A percentile compares a stretch with the other conserved stretches of the same genome.
phyloP scores from a whole-genome alignment of 2,888 invertebrate genomes.

The Laothoe populi region DNA sequence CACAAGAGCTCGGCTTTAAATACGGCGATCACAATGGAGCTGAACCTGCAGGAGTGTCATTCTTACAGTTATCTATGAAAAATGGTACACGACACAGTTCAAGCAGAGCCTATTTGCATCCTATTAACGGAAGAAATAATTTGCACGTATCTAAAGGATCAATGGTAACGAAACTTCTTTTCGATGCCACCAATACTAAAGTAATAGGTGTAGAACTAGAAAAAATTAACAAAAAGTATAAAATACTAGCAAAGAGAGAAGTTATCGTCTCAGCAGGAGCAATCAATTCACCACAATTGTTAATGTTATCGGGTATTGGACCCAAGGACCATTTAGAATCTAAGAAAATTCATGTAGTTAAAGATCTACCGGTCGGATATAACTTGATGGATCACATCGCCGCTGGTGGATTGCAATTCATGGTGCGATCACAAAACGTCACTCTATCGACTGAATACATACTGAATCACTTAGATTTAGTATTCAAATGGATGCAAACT shows the following conservation, averaged over 20 bases:
- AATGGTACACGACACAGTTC: conserved; percentile 88
- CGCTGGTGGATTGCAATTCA: conserved; percentile 86
- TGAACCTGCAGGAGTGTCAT: conserved; percentile 86
- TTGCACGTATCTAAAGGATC: conserved; percentile 86
- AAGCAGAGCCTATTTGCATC: conserved; percentile 87
- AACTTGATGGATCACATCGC: conserved; percentile 89
- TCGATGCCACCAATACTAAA: conserved; percentile 81
- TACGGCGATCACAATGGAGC: conserved; percentile 86
- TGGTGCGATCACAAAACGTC: conserved; percentile 70
- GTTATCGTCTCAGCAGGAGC: conserved; percentile 91
- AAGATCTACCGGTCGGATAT: conserved; percentile 87
- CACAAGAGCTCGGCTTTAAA: conserved; percentile 85
- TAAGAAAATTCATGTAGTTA: conserved; percentile 80
- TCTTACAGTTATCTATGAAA: conserved; percentile 86
- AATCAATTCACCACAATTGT: conserved; percentile 90
- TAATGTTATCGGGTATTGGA: conserved; percentile 92
- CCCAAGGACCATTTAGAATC: conserved; percentile 85
- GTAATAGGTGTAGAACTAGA: conserved; percentile 86
- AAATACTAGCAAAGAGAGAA: conserved; percentile 87
- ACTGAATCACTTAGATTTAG: conserved; percentile 66
- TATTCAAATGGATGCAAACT: conserved; percentile 82
- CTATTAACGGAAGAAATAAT: conserved; percentile 85
- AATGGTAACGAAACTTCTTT: conserved; percentile 85
- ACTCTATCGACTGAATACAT: conserved; percentile 65
- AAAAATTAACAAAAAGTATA: conserved; percentile 76